Base-by-base conservation (phyloP, 2,113 vertebrate genomes). In the Cephalopholis sonnerati region DNA sequence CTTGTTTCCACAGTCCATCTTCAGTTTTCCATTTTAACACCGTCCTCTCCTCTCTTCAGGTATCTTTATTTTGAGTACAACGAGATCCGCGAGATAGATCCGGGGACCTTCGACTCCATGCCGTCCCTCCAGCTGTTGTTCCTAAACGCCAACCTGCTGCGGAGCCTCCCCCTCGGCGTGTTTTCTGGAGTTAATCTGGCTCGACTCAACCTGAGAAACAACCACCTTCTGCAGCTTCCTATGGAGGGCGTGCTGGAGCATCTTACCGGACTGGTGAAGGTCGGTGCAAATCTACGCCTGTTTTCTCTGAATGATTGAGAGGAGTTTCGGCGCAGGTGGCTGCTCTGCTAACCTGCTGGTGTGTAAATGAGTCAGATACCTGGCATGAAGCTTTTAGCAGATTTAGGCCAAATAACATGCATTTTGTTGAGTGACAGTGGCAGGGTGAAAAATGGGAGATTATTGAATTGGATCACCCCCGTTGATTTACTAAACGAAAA, bases 51-150 rank as follows among this genome's bases (percentile, higher is more conserved):
- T 73, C 48, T 65, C 36, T 82, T 24, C 39, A 95, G 98, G 93
- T 99, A 97, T 88, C 91, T 99, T 81, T 99, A 99, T 88, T 98
- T 99, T 51, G 98, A 99, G 92, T 99, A 98, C 95, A 99, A 99
- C 17, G 94, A 97, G 85, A 99, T 99, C 92, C 95, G 95, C 66
- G 97, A 98, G 91, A 96, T 99, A 29, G 96, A 97, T 79, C 97
- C 97, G 0, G 97, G 97, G 0, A 97, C 98, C 82, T 97, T 99
- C 77, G 97, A 97, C 93, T 95, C 97, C 89, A 98, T 99, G 97
- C 97, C 97, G 83, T 97, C 97, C 83, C 94, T 99, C 74, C 96
- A 98, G 93, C 95, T 99, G 75, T 91, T 99, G 27, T 99, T 99
- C 93, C 96, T 99, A 71, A 99, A 99, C 65, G 96, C 98, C 90